Evolutionary conservation across 2,113 vertebrate species (phyloP).

Genomic region (Dromaius novaehollandiae): DNA sequence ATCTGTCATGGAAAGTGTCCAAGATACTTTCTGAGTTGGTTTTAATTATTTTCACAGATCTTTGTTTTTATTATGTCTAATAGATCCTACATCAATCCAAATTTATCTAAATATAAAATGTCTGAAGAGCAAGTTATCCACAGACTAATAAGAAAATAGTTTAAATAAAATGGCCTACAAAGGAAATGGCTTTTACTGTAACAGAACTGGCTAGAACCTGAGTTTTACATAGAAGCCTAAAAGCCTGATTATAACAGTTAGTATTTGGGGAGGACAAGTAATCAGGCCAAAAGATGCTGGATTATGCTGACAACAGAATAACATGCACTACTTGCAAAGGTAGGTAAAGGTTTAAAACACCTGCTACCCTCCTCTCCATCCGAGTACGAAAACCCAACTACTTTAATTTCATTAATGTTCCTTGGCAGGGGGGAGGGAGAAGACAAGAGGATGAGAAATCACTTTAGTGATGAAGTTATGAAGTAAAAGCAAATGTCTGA

Average conservation of each 20-base stretch:
- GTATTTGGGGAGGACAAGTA: background rate
- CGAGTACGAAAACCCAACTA: background rate
- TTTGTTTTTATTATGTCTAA: background rate
- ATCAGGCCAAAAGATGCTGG: background rate
- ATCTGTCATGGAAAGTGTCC: background rate
- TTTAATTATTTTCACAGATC: background rate
- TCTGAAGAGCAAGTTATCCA: background rate
- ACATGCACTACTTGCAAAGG: background rate
- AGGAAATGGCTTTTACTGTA: background rate
- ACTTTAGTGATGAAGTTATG: background rate
- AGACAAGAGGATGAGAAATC: background rate
- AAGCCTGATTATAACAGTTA: background rate
- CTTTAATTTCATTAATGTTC: background rate
- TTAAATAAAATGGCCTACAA: background rate
- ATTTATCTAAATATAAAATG: background rate
- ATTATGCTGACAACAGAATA: background rate
- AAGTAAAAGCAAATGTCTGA: constrained; percentile 15
- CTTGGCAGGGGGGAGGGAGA: background rate
- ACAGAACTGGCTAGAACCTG: background rate
- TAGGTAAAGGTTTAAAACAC: background rate
- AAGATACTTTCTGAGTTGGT: background rate
- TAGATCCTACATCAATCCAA: background rate
- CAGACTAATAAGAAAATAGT: background rate
- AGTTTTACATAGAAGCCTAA: background rate
- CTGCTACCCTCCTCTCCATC: background rate